phyloP scores from a whole-genome alignment of 2,888 invertebrate genomes.

The Adineta ricciae region DNA sequence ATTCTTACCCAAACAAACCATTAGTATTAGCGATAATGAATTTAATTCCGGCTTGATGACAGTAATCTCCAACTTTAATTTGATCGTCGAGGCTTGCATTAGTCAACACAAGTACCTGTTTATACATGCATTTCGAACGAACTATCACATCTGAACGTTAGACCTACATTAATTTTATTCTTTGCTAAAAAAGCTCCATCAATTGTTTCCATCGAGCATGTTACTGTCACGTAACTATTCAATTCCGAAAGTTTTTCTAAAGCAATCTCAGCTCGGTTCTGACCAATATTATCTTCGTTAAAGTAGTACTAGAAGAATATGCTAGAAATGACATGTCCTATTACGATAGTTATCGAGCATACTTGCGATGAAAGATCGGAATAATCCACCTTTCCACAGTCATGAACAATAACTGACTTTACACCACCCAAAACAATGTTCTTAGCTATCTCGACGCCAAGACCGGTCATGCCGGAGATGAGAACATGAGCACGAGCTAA shows the following conservation, averaged over 20 bases:
- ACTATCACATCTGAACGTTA: no score
- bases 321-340: not conserved
- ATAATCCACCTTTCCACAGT: constrained; percentile 62
- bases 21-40: constrained; percentile 77
- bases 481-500: constrained; percentile 91
- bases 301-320: constrained; percentile 63
- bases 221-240: constrained; percentile 78
- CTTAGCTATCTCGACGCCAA: constrained; percentile 94
- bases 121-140: not conserved
- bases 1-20: constrained; percentile 67
- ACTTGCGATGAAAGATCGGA: constrained; percentile 72
- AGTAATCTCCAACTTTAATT: constrained; percentile 41
- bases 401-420: constrained; percentile 89
- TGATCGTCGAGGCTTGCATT: constrained; percentile 11
- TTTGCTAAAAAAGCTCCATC: not conserved
- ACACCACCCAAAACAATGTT: constrained; percentile 95
- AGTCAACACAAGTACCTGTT: constrained; percentile 24
- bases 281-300: constrained; percentile 68
- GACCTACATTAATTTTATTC: constrained; percentile 7
- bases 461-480: constrained; percentile 81
- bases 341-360: not conserved
- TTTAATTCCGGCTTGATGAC: constrained; percentile 70
- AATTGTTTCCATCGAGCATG: not conserved
- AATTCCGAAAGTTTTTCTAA: constrained; percentile 71
- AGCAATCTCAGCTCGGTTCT: constrained; percentile 74